These are phyloP conservation scores for Murina feae DNA, from an alignment of 2,113 vertebrate species.

Conservation along the genomic window DNA sequence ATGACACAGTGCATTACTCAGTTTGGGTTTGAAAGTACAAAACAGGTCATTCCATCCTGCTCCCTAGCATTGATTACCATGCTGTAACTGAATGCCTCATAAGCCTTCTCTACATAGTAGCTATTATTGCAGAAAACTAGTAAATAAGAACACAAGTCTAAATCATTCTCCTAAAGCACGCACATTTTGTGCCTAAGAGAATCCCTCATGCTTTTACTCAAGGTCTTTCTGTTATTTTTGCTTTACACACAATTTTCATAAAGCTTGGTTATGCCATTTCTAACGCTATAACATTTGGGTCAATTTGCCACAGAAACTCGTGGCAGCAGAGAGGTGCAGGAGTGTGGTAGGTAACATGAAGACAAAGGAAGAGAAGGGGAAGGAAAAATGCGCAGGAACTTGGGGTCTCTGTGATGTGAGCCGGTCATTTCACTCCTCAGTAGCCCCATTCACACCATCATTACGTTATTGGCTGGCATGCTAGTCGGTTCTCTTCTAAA, in stretches of 20 bases:
- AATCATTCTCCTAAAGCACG: not conserved
- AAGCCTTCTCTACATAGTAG: not conserved
- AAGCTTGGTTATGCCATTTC: not conserved
- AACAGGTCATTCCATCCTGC: not conserved
- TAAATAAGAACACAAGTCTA: not conserved
- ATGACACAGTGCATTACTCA: not conserved
- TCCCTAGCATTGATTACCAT: not conserved
- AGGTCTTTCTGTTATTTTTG: not conserved
- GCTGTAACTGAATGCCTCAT: not conserved
- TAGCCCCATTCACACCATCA: accelerated
- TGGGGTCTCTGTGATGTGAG: not conserved
- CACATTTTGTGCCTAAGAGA: not conserved
- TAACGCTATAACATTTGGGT: not conserved
- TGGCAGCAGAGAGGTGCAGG: not conserved
- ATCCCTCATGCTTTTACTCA: not conserved
- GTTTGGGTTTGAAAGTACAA: not conserved
- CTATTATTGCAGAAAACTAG: not conserved
- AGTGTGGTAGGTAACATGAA: not conserved
- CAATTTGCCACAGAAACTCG: not conserved
- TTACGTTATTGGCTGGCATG: not conserved
- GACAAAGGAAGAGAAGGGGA: not conserved
- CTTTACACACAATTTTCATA: not conserved
- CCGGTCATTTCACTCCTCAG: not conserved
- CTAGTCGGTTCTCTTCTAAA: not conserved
- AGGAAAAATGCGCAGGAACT: not conserved